Evolutionary conservation across 2,888 invertebrate genomes (phyloP).

Genomic region (Macropis europaea): DNA sequence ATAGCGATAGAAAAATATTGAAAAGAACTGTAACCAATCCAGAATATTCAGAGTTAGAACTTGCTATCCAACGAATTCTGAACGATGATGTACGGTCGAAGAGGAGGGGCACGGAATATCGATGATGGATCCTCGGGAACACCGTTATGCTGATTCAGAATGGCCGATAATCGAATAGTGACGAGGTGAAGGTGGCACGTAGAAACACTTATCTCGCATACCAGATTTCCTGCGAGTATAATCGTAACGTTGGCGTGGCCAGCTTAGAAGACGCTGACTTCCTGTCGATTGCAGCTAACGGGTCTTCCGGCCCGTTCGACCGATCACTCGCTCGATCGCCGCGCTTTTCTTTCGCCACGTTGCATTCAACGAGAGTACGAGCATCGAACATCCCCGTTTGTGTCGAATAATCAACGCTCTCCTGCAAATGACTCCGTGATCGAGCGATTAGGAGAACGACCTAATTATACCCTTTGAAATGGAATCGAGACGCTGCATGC

Average conservation of each 20-base stretch:
- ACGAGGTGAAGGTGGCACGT: conserved; percentile 27
- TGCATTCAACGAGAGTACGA: background rate
- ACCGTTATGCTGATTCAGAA: conserved; percentile 32
- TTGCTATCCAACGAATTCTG: too few relatives aligned
- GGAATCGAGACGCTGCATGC: background rate
- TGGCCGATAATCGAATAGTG: conserved; percentile 32
- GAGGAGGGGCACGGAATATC: background rate
- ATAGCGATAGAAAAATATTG: too few relatives aligned
- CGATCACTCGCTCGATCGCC: conserved; percentile 14
- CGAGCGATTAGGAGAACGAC: conserved; percentile 31
- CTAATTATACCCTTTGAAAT: conserved; percentile 9
- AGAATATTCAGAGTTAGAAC: too few relatives aligned
- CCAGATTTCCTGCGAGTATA: conserved; percentile 26
- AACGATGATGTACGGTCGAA: too few relatives aligned
- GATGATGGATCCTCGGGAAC: conserved; percentile 2
- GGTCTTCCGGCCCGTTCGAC: conserved; percentile 30
- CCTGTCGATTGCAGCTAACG: conserved; percentile 53
- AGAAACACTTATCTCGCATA: conserved; percentile 5
- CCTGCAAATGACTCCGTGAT: background rate
- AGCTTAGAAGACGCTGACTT: conserved; percentile 39
- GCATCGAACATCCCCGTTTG: too few relatives aligned
- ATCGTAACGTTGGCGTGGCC: conserved; percentile 27
- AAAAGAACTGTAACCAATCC: too few relatives aligned
- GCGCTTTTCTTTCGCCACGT: background rate
- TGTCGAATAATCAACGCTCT: too few relatives aligned